Conservation (phyloP, 2,797 vertebrate species). For the Cryptoprocta ferox region DNA sequence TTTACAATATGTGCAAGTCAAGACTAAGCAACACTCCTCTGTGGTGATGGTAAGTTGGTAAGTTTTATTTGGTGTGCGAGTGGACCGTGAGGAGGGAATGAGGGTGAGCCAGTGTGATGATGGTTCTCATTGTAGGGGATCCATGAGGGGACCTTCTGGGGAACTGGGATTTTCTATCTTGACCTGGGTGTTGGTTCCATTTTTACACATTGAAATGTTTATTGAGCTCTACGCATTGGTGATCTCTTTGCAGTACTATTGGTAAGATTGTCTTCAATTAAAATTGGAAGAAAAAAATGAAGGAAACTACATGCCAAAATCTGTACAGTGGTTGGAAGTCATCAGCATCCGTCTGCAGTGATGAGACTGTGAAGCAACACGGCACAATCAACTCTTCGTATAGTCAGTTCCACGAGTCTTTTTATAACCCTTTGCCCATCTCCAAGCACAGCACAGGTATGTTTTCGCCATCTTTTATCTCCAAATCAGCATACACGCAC, state of each 20-base stretch:
- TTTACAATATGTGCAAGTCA: not conserved
- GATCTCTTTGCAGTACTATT: not conserved
- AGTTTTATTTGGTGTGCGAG: not conserved
- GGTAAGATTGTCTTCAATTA: not conserved
- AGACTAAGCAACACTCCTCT: not conserved
- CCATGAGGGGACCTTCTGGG: not conserved
- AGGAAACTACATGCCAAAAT: not conserved
- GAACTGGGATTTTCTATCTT: not conserved
- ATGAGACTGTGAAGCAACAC: not conserved
- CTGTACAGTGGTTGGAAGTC: not conserved
- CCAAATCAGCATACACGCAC: not conserved
- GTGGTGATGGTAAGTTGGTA: not conserved
- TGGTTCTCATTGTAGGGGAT: not conserved
- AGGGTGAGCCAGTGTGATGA: not conserved
- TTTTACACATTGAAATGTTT: not conserved
- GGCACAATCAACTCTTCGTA: not conserved
- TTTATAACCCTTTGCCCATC: not conserved
- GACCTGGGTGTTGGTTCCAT: not conserved
- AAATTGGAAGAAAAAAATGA: not conserved
- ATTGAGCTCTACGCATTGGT: not conserved
- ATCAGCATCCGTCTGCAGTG: not conserved
- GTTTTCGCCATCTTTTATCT: not conserved
- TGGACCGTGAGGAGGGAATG: not conserved
- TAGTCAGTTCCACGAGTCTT: not conserved
- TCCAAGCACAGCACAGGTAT: not conserved